Percentiles rank a stretch among this genome's conserved stretches.
These are phyloP conservation scores for Chironomus riparius DNA, from an alignment of 2,888 invertebrate genomes.

Conservation along the genomic window DNA sequence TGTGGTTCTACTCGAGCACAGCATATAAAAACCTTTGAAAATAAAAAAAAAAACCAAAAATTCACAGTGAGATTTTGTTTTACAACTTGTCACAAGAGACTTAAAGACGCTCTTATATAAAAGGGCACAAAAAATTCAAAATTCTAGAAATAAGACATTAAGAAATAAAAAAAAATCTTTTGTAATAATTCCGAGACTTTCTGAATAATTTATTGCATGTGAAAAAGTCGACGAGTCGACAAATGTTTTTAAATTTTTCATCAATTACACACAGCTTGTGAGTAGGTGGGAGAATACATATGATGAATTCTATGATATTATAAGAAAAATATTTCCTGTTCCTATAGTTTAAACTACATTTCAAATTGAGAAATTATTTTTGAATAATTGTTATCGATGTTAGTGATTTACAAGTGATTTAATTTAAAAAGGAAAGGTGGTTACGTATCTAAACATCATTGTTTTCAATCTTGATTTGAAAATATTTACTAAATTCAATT, in stretches of 20 bases:
- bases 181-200: neutral
- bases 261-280: neutral
- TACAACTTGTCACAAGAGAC: conserved; percentile 5
- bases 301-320: neutral
- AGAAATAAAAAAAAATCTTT: neutral
- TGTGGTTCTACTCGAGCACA: neutral
- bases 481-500: too few species aligned
- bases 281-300: neutral
- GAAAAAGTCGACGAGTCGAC: neutral
- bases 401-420: too few species aligned
- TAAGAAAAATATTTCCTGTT: too few species aligned
- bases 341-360: too few species aligned
- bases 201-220: neutral
- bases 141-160: neutral
- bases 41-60: neutral
- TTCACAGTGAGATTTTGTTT: neutral
- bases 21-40: neutral
- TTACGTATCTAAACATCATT: too few species aligned
- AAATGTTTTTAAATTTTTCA: neutral
- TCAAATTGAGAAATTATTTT: too few species aligned
- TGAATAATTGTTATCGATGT: too few species aligned
- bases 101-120: neutral
- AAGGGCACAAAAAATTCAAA: neutral
- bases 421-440: too few species aligned
- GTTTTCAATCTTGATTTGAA: too few species aligned